Percentiles rank a stretch among this genome's conserved stretches.
Conservation (phyloP, 1,140 invertebrate species). For the Archegozetes longisetosus region DNA sequence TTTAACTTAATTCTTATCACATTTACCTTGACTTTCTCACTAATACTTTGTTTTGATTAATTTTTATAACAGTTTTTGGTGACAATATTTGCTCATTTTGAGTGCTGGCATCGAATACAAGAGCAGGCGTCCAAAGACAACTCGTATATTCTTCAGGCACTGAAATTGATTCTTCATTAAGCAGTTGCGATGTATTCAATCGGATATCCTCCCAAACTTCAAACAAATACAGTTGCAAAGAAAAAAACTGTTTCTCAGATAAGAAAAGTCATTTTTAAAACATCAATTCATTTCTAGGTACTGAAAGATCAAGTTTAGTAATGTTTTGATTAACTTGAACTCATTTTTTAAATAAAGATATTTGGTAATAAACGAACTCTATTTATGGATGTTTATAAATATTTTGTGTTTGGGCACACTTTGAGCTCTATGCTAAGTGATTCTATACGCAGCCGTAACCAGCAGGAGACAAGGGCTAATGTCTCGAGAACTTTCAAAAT, state of each 20-base stretch:
- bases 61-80: conserved; percentile 13
- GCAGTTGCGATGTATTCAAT: conserved; percentile 4
- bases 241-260: conserved; percentile 14
- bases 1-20: no score
- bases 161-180: conserved; percentile 4
- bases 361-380: no score
- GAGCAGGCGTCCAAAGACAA: conserved; percentile 13
- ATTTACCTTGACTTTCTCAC: conserved; percentile 9
- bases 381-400: no score
- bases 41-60: background rate
- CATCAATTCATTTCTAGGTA: no score
- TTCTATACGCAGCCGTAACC: no score
- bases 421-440: no score
- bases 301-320: no score
- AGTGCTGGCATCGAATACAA: conserved; percentile 16
- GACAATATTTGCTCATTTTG: conserved; percentile 6
- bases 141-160: background rate
- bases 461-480: no score
- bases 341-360: no score
- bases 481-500: no score
- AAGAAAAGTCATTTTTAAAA: background rate
- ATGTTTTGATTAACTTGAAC: no score
- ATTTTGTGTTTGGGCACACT: no score
- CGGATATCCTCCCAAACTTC: conserved; percentile 13
- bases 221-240: conserved; percentile 11